Evolutionary conservation across 2,888 invertebrate species (phyloP).

Genomic region (Chrysopilus asiliformis): DNA sequence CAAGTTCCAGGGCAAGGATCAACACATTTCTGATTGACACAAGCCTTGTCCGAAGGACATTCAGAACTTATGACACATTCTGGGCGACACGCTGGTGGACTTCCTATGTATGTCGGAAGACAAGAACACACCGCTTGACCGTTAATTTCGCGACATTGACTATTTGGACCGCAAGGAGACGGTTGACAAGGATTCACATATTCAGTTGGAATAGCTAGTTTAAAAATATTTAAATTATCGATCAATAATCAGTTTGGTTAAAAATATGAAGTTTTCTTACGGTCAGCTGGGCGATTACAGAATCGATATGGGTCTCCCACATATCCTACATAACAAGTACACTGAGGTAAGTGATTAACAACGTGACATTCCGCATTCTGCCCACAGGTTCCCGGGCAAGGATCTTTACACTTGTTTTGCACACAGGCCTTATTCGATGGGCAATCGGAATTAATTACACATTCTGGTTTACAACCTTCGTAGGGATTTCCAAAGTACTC

Average conservation of each 20-base stretch:
- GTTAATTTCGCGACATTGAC: conserved; percentile 59
- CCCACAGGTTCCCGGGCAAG: conserved; percentile 50
- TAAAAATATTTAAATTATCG: not conserved
- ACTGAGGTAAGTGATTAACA: conserved; percentile 49
- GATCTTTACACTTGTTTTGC: conserved; percentile 47
- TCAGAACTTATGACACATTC: conserved; percentile 60
- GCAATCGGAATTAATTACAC: conserved; percentile 51
- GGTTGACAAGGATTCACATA: conserved; percentile 55
- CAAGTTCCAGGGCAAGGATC: conserved; percentile 62
- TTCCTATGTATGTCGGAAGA: conserved; percentile 47
- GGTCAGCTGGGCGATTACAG: conserved; percentile 40
- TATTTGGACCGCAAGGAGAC: conserved; percentile 72
- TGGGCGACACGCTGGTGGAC: conserved; percentile 56
- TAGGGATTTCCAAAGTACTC: conserved; percentile 67
- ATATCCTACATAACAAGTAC: conserved; percentile 44
- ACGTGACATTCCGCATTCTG: conserved; percentile 51
- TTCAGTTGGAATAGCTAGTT: conserved; percentile 34
- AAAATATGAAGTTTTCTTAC: conserved; percentile 36
- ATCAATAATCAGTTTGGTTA: conserved; percentile 28
- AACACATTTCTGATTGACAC: conserved; percentile 51
- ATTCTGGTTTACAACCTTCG: conserved; percentile 56
- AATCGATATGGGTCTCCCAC: conserved; percentile 55
- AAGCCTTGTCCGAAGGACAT: conserved; percentile 52
- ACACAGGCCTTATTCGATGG: conserved; percentile 53
- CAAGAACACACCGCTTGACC: conserved; percentile 61